Base-by-base conservation (phyloP, 2,797 vertebrate species). In the Harpagifer antarcticus region DNA sequence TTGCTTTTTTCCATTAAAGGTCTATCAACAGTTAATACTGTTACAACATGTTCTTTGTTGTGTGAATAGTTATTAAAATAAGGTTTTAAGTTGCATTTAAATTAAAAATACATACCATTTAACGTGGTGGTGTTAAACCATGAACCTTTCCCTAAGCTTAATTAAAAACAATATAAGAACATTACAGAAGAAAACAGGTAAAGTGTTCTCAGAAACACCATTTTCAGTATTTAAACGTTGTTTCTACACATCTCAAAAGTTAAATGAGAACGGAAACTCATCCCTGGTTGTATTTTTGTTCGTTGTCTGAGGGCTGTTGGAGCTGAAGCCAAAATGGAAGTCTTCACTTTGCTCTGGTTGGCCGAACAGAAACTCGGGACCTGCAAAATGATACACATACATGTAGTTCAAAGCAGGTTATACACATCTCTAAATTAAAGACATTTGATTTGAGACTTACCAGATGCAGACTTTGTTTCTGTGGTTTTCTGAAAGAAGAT, bases 231-330 rank as follows among this genome's bases (percentile, higher is more conserved):
- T 27, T 27, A 27, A 27, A 27, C 3, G 3, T 27, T 27, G 0
- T 50, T 15, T 56, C 64, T 14, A 44, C 49, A 16, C 7, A 81
- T 81, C 80, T 72, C 75, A 93, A 79, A 95, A 95, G 84, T 84
- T 92, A 73, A 96, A 94, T 23, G 91, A 92, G 86, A 96, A 96
- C 15, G 94, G 86, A 72, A 94, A 93, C 0, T 86, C 85, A 1
- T 93, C 86, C 13, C 8, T 70, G 27, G 23, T 67, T 58, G 85
- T 79, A 10, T 88, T 85, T 63, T 79, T 84, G 40, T 81, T 49
- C 12, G 68, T 57, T 45, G 67, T 57, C 33, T 68, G 67, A 52
- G 92, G 88, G 49, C 83, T 93, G 40, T 90, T 85, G 16, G 89
- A 33, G 19, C 65, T 19, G 20, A 96, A 95, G 7, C 86, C 72